Percentiles rank a stretch among this genome's conserved stretches.
These are phyloP conservation scores for Junonia oenone DNA, from an alignment of 2,888 invertebrate genomes.

Conservation along the genomic window DNA sequence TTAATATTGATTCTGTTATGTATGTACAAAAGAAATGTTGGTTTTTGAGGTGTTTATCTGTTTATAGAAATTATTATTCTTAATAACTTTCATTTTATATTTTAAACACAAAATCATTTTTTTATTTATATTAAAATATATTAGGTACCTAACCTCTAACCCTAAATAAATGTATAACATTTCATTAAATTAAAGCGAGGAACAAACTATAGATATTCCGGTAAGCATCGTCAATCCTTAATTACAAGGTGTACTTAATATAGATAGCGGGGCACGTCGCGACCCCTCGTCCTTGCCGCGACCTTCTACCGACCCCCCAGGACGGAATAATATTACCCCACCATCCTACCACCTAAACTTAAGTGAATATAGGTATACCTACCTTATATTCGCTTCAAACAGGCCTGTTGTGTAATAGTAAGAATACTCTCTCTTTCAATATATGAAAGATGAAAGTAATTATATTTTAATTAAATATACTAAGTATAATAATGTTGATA, in stretches of 20 bases:
- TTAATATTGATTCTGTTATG: background rate
- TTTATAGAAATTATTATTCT: too few species aligned
- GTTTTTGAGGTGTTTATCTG: too few species aligned
- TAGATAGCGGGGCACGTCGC: conserved; percentile 32
- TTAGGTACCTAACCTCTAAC: too few species aligned
- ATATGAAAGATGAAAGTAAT: too few species aligned
- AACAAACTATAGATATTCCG: background rate
- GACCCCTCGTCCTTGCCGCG: conserved; percentile 57
- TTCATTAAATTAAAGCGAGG: background rate
- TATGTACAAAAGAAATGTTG: background rate
- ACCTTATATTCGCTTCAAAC: too few species aligned
- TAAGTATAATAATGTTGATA: too few species aligned
- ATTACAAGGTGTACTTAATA: conserved; percentile 11
- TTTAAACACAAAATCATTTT: too few species aligned
- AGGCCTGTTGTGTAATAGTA: too few species aligned
- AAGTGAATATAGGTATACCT: conserved; percentile 46
- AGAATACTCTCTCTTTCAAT: background rate
- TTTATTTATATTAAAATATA: too few species aligned
- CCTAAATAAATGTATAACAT: too few species aligned
- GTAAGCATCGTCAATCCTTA: background rate
- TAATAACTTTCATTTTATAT: too few species aligned
- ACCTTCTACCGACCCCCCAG: conserved; percentile 48
- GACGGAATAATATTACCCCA: conserved; percentile 50
- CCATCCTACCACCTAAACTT: conserved; percentile 54
- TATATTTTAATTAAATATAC: too few species aligned